phyloP scores from a whole-genome alignment of 2,113 vertebrate species.

The Danionella cerebrum region DNA sequence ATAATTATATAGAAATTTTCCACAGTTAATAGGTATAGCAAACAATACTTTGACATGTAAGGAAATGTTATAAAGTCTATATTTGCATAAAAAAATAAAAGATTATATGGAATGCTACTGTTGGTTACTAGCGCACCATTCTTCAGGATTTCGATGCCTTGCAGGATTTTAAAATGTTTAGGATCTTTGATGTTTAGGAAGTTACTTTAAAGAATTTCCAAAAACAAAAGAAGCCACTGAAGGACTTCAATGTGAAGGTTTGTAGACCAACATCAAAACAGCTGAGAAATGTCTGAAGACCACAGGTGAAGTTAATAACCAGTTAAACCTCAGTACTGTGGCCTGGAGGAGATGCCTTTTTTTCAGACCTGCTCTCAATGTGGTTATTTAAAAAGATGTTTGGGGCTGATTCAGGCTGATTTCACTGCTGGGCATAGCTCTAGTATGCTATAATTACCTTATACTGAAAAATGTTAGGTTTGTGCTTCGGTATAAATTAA shows the following conservation, averaged over 20 bases:
- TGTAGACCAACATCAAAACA: background rate
- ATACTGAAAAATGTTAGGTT: too few relatives aligned
- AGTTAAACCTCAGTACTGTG: background rate
- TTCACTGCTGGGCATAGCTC: too few relatives aligned
- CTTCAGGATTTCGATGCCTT: background rate
- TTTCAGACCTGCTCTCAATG: conserved; percentile 3
- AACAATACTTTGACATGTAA: too few relatives aligned
- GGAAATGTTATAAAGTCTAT: too few relatives aligned
- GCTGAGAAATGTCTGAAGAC: background rate
- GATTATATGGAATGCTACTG: too few relatives aligned
- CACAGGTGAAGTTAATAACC: background rate
- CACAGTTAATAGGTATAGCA: too few relatives aligned
- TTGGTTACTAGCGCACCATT: too few relatives aligned
- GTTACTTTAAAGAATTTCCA: background rate
- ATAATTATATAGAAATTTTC: too few relatives aligned
- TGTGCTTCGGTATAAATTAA: too few relatives aligned
- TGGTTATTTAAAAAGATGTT: conserved; percentile 4
- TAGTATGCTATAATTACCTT: too few relatives aligned
- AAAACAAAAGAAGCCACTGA: too few relatives aligned
- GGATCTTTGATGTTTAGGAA: background rate
- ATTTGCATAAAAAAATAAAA: too few relatives aligned
- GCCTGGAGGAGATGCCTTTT: conserved; percentile 16
- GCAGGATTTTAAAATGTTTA: background rate
- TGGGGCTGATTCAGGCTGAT: conserved; percentile 44
- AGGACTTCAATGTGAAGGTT: background rate